A percentile compares a stretch with the other conserved stretches of the same genome.
phyloP scores from a whole-genome alignment of 2,113 vertebrate species.

The Xiphias gladius region DNA sequence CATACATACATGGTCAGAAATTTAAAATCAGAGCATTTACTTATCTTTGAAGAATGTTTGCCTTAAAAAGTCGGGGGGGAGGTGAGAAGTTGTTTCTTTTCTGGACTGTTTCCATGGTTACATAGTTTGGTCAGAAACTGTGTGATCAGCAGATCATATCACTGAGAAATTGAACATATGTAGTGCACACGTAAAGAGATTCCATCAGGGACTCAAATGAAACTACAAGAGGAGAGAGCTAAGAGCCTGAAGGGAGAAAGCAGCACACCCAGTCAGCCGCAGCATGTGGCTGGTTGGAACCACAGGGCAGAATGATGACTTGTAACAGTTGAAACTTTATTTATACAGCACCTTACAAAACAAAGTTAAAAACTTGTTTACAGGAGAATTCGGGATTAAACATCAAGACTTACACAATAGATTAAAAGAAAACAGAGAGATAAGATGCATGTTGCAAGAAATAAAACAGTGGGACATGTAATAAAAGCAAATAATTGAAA shows the following conservation, averaged over 20 bases:
- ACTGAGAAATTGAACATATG: conserved; percentile 46
- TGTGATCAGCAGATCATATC: conserved; percentile 43
- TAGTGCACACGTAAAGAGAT: conserved; percentile 43
- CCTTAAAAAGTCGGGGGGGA: not conserved
- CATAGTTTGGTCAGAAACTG: conserved; percentile 28
- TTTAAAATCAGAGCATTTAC: not conserved
- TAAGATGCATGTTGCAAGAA: not conserved
- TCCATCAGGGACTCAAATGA: conserved; percentile 30
- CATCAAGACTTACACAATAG: conserved; percentile 1
- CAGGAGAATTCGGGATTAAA: not conserved
- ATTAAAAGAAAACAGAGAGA: not conserved
- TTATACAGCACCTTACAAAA: conserved; percentile 24
- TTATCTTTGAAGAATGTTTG: not conserved
- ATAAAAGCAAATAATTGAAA: not conserved
- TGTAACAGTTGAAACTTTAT: conserved; percentile 27
- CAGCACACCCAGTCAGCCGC: conserved; percentile 10
- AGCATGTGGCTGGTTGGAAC: conserved; percentile 9
- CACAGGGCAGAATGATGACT: conserved; percentile 2
- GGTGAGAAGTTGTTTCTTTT: not conserved
- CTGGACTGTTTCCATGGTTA: conserved; percentile 38
- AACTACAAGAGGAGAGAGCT: conserved; percentile 7
- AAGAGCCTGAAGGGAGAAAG: conserved; percentile 25
- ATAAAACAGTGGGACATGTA: not conserved
- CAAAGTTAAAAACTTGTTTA: conserved; percentile 26
- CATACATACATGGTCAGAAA: not conserved